Evolutionary conservation across 1,140 invertebrate genomes (phyloP), one percentile per base, ranked within the genome.

Genomic region (Acromyrmex echinatior): DNA sequence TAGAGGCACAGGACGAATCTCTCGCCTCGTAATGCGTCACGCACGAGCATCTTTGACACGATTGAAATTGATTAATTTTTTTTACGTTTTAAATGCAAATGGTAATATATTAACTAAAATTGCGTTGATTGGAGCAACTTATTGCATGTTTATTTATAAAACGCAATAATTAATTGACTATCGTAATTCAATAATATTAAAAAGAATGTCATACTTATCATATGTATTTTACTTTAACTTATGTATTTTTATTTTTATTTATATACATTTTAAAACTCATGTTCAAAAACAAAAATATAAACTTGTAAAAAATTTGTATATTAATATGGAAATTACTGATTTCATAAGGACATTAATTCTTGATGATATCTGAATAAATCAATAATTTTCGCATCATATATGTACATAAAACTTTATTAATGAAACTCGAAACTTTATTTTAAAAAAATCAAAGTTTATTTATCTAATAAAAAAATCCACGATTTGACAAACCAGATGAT

Each of bases 11-110:
- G 10, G 21, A 45, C 5, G 12, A 35, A 45, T 39, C 28, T 14
- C 1, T 58, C 53, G 28, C 1, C 51, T 6, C 12, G 18, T 4
- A 16, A 6, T 58, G 53, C 49, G 49, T 28, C 49, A 51, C 10
- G 28, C 51, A 58, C 53, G 39, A n/a, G 21, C 35, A 58, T 49
- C 60, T 45, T 49, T 78, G 58, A 65, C 76, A n/a, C 18, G 60
- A 65, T 31, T 65, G 4, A 65, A 65, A 31, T 28, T 21, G 21
- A 21, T 21, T 21, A 21, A 21, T 21, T 21, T 21, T 21, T 21
- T 21, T n/a, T 76, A n/a, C 16, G 6, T 18, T 66, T 66, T 66
- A 66, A 28, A 9, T 66, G 16, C 16, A 79, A 45, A 1, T 12
- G 12, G 28, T 58, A 63, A 78, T 25, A 14, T 25, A 39, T 0